These are phyloP conservation scores for Brenthis ino DNA, from an alignment of 2,888 invertebrate genomes.

Conservation along the genomic window DNA sequence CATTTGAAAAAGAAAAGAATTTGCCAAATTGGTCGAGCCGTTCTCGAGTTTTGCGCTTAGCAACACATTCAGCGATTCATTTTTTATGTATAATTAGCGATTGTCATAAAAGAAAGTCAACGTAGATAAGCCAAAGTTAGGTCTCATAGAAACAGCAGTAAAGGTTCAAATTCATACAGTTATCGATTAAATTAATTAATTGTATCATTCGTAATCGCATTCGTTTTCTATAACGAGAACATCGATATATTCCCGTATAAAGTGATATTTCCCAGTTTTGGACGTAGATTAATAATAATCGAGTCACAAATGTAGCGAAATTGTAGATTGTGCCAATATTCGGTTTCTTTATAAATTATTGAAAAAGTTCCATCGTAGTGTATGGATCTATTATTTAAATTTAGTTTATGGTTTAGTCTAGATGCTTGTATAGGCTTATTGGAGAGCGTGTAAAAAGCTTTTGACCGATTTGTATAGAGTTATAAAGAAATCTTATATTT, in stretches of 20 bases:
- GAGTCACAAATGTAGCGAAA: constrained; percentile 40
- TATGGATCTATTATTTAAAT: background rate
- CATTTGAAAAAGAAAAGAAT: too few relatives aligned
- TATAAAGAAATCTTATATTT: constrained; percentile 31
- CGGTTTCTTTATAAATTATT: constrained; percentile 45
- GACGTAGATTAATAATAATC: constrained; percentile 31
- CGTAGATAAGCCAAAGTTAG: too few relatives aligned
- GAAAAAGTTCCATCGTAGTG: background rate
- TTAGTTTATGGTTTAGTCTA: constrained; percentile 17
- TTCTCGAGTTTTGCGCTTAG: too few relatives aligned
- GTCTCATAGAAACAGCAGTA: too few relatives aligned
- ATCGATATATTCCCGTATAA: constrained; percentile 19
- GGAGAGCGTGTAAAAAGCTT: constrained; percentile 24
- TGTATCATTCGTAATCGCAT: constrained; percentile 9
- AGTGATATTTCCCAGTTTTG: constrained; percentile 35
- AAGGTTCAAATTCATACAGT: background rate
- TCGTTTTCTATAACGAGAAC: background rate
- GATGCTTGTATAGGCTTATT: constrained; percentile 22
- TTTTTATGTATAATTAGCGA: too few relatives aligned
- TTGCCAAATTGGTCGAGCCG: too few relatives aligned
- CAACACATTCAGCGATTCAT: too few relatives aligned
- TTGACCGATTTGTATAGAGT: constrained; percentile 1
- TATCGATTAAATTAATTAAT: constrained; percentile 6
- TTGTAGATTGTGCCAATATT: constrained; percentile 38
- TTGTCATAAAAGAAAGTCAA: too few relatives aligned